These are phyloP conservation scores for Andrena hattorfiana DNA, from an alignment of 2,888 invertebrate species.

Conservation along the genomic window DNA sequence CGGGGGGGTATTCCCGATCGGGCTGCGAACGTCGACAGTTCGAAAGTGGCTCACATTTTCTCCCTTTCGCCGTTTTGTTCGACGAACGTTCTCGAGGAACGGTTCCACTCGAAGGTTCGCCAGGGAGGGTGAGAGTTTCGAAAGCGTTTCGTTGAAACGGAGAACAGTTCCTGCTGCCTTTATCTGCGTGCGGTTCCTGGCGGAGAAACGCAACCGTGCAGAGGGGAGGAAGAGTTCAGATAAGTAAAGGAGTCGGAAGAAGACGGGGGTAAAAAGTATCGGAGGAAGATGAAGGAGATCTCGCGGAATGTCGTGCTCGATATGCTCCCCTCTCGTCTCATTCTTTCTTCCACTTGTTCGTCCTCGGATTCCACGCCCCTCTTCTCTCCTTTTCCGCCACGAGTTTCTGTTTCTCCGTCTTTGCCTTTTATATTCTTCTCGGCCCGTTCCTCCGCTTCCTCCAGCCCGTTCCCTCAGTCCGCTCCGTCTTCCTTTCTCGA, in stretches of 20 bases:
- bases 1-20: conserved; percentile 9
- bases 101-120: not conserved
- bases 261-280: conserved; percentile 47
- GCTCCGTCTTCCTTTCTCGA: conserved; percentile 13
- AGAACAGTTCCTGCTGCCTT: not conserved
- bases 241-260: conserved; percentile 53
- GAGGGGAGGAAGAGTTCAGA: conserved; percentile 41
- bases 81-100: not conserved
- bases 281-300: conserved; percentile 50
- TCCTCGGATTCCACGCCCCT: conserved; percentile 1
- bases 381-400: not conserved
- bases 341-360: conserved; percentile 10
- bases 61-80: not conserved
- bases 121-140: conserved; percentile 13
- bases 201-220: conserved; percentile 27
- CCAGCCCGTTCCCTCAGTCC: not conserved
- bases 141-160: conserved; percentile 28
- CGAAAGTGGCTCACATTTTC: not conserved
- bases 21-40: not conserved
- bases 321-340: conserved; percentile 24
- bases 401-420: not conserved
- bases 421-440: not conserved
- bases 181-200: conserved; percentile 44
- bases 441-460: not conserved
- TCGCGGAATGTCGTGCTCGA: conserved; percentile 57